phyloP scores from a whole-genome alignment of 1,140 invertebrate species.

The Solenopsis fugax region DNA sequence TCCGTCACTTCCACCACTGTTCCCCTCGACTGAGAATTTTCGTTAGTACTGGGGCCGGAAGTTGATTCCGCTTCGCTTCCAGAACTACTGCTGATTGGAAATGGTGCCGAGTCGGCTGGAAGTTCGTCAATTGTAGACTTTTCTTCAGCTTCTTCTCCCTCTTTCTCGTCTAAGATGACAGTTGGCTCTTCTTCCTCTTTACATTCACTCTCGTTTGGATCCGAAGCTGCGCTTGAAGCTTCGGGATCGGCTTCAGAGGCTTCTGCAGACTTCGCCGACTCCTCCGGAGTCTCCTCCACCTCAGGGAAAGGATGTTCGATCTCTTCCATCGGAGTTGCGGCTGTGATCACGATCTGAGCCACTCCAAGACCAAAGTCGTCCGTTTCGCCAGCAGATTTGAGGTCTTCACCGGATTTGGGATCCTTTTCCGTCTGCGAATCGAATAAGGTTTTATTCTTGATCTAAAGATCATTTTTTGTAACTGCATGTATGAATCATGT shows the following conservation, averaged over 20 bases:
- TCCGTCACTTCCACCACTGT: slow-evolving; percentile 78
- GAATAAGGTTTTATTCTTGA: slow-evolving; percentile 7
- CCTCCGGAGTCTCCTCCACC: slow-evolving; percentile 74
- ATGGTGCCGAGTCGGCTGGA: slow-evolving; percentile 86
- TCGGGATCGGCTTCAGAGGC: slow-evolving; percentile 70
- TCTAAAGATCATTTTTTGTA: neutral
- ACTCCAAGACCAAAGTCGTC: slow-evolving; percentile 90
- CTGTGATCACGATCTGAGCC: slow-evolving; percentile 95
- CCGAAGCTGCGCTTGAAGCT: slow-evolving; percentile 67
- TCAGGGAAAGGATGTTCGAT: slow-evolving; percentile 90
- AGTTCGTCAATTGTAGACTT: slow-evolving; percentile 83
- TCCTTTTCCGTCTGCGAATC: slow-evolving; percentile 41
- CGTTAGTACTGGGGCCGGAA: slow-evolving; percentile 88
- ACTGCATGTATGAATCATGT: neutral
- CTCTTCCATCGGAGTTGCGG: slow-evolving; percentile 96
- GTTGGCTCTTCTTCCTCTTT: slow-evolving; percentile 69
- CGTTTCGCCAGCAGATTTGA: slow-evolving; percentile 45
- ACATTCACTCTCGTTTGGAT: slow-evolving; percentile 69
- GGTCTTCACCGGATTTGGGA: neutral
- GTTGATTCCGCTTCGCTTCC: slow-evolving; percentile 88
- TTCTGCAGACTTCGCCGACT: slow-evolving; percentile 69
- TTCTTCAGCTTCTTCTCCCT: slow-evolving; percentile 77
- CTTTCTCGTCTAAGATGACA: slow-evolving; percentile 70
- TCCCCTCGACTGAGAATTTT: slow-evolving; percentile 87
- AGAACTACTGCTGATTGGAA: slow-evolving; percentile 88